Conservation (phyloP, 2,797 vertebrate species). For the Rhinella marina region DNA sequence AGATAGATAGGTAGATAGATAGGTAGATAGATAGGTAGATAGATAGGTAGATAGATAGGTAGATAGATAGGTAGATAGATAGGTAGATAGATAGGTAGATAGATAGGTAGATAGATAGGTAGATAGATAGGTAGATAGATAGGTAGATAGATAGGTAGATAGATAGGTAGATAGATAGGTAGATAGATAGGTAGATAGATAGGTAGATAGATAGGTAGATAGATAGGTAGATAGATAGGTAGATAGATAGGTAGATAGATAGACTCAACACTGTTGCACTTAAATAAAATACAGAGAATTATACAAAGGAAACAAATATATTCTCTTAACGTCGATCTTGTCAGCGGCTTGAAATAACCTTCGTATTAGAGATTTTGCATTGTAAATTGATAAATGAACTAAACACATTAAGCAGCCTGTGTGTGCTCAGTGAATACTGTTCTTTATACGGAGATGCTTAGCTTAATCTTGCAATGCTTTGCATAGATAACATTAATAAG, state of each 20-base stretch:
- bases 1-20: no score
- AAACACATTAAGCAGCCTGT: slow-evolving; percentile 67
- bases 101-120: no score
- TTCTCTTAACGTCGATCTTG: slow-evolving; percentile 56
- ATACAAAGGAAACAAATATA: slow-evolving; percentile 63
- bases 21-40: neutral
- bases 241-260: neutral
- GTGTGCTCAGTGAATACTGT: slow-evolving; percentile 61
- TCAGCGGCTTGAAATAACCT: slow-evolving; percentile 66
- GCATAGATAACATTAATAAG: slow-evolving; percentile 71
- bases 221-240: no score
- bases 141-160: no score
- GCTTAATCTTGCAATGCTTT: slow-evolving; percentile 70
- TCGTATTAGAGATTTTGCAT: slow-evolving; percentile 64
- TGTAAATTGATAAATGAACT: slow-evolving; percentile 71
- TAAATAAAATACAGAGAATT: neutral
- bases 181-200: no score
- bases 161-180: neutral
- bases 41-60: no score
- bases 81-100: neutral
- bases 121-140: no score
- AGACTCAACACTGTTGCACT: neutral
- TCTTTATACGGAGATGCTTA: slow-evolving; percentile 71
- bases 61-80: no score
- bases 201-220: no score